Base-by-base conservation (phyloP, 2,113 vertebrate species). In the Lycaon pictus region DNA sequence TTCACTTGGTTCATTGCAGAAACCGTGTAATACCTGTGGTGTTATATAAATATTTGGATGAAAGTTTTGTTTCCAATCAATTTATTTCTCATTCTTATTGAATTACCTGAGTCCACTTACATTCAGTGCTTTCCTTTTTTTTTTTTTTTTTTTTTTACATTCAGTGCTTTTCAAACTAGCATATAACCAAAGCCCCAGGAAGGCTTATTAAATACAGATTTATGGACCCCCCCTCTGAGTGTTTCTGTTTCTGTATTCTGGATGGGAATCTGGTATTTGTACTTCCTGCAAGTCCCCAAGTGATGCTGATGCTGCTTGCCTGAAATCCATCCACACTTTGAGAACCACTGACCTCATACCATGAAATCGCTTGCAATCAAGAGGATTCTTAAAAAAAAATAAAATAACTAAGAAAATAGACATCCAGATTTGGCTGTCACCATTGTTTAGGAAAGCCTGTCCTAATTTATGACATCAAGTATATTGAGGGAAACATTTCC, bases 401-500 rank as follows among this genome's bases (percentile, higher is more conserved):
- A 84, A 93, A 27, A 12, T 4, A 51, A 17, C 58, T 81, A 51
- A 94, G 53, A 95, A 95, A 77, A 72, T 3, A 51, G 16, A 29
- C 27, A 71, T 62, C 56, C 67, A 63, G 20, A 56, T 80, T 93
- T 93, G 37, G 58, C 32, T 77, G 7, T 91, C 11, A 12, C n/a
- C 51, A 27, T 35, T 55, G 11, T 83, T 89, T 76, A 85, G 84
- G 84, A 82, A 87, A 83, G 25, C 27, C 11, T 71, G 6, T 71
- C 76, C 58, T 93, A 25, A 95, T 89, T 80, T 76, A 83, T 23
- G 58, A 55, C 51, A 12, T 89, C 79, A 90, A 60, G 13, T 79
- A 90, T 69, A 81, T 79, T 95, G 43, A 93, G 71, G 56, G 27
- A 93, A 92, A 37, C 23, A 23, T 88, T 88, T 82, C n/a, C 91